Percentiles rank a stretch among this genome's conserved stretches.
Evolutionary conservation across 1,140 invertebrate genomes (phyloP).

Genomic region (Tenebrio molitor): DNA sequence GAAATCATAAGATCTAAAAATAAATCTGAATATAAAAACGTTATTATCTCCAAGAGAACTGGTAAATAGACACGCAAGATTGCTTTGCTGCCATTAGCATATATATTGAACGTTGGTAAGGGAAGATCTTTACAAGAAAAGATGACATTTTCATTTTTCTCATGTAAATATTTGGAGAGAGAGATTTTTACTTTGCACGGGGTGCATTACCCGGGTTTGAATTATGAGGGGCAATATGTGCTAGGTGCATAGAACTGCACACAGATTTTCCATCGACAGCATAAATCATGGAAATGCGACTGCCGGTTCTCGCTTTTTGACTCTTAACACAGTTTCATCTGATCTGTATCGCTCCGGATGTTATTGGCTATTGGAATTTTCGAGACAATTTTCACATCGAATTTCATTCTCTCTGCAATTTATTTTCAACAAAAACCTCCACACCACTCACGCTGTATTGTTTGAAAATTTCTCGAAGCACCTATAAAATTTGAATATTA

Average conservation of each 20-base stretch:
- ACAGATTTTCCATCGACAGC: background rate
- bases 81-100: conserved; percentile 29
- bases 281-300: conserved; percentile 1
- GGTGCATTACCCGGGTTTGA: too few relatives aligned
- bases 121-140: conserved; percentile 30
- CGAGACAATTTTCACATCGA: too few relatives aligned
- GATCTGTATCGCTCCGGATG: background rate
- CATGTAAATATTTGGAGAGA: conserved; percentile 35
- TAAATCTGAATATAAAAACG: conserved; percentile 44
- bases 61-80: conserved; percentile 38
- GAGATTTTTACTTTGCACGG: too few relatives aligned
- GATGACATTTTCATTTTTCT: conserved; percentile 45
- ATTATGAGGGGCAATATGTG: background rate
- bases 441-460: too few relatives aligned
- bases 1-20: conserved; percentile 5
- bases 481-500: too few relatives aligned
- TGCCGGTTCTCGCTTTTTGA: background rate
- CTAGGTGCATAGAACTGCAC: background rate
- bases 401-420: too few relatives aligned
- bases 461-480: too few relatives aligned
- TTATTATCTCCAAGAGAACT: conserved; percentile 22
- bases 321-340: background rate
- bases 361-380: background rate
- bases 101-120: conserved; percentile 41
- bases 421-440: too few relatives aligned